Percentiles rank a stretch among this genome's conserved stretches.
These are phyloP conservation scores for Onthophagus taurus DNA, from an alignment of 1,140 invertebrate species.

Conservation along the genomic window DNA sequence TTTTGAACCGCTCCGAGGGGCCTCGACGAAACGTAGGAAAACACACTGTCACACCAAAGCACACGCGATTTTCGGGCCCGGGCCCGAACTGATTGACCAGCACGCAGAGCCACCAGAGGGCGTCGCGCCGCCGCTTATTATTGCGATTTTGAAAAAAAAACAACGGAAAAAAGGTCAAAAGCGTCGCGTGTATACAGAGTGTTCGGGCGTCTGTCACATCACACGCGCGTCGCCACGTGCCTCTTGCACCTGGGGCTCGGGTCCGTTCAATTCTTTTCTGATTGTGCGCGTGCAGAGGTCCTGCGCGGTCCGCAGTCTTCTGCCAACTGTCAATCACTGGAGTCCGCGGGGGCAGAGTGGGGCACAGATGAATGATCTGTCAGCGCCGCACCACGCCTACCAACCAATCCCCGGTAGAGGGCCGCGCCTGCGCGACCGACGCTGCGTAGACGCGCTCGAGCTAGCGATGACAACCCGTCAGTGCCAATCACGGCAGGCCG, in stretches of 20 bases:
- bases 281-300: constrained; percentile 38
- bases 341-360: constrained; percentile 43
- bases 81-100: no score
- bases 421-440: constrained; percentile 27
- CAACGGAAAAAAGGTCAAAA: no score
- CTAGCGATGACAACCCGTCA: constrained; percentile 26
- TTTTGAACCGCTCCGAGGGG: constrained; percentile 30
- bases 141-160: no score
- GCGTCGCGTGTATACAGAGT: no score
- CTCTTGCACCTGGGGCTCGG: constrained; percentile 28
- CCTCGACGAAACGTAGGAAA: no score
- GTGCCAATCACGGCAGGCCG: constrained; percentile 26
- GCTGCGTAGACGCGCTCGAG: constrained; percentile 10
- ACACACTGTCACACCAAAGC: constrained; percentile 29
- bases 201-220: constrained; percentile 23
- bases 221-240: constrained; percentile 22
- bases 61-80: constrained; percentile 20
- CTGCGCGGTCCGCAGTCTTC: constrained; percentile 55
- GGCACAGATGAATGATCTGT: constrained; percentile 40
- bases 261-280: constrained; percentile 21
- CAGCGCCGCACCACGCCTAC: constrained; percentile 30
- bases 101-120: constrained; percentile 3
- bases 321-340: constrained; percentile 58
- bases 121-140: no score
- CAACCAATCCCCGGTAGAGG: constrained; percentile 31